phyloP scores from a whole-genome alignment of 2,797 vertebrate genomes.

The Gorsachius magnificus region DNA sequence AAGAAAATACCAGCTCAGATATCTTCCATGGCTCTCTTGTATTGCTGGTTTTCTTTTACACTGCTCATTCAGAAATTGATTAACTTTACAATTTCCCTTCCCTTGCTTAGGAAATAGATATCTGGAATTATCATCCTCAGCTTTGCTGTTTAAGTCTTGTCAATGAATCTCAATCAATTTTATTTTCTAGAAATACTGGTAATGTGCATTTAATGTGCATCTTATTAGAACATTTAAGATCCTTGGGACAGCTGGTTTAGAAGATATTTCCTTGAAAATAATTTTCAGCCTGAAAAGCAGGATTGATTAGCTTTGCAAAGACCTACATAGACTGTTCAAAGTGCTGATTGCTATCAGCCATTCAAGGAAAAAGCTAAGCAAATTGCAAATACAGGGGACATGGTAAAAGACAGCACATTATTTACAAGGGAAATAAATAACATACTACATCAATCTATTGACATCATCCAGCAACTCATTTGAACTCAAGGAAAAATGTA shows the following conservation, averaged over 20 bases:
- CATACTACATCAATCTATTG: background rate
- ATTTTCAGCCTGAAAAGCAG: conserved; percentile 10
- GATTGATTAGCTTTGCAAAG: conserved; percentile 21
- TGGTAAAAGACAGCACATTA: background rate
- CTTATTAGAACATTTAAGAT: conserved; percentile 13
- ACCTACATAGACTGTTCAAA: conserved; percentile 35
- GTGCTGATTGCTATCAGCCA: conserved; percentile 7
- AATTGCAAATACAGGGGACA: background rate
- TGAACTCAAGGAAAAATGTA: background rate
- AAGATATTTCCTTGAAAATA: conserved; percentile 22
- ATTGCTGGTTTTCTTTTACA: background rate
- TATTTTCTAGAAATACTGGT: background rate
- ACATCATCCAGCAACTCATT: conserved; percentile 19
- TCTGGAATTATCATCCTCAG: background rate
- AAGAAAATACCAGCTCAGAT: background rate
- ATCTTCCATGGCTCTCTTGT: background rate
- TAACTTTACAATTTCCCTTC: background rate
- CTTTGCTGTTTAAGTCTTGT: background rate
- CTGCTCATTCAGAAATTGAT: background rate
- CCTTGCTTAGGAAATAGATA: background rate
- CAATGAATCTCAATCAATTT: background rate
- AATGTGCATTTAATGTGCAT: background rate
- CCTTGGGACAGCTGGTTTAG: background rate
- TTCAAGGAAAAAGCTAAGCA: conserved; percentile 7
- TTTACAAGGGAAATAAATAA: background rate